These are phyloP conservation scores for Cheumatopsyche charites DNA, from an alignment of 1,140 invertebrate genomes.

Conservation along the genomic window DNA sequence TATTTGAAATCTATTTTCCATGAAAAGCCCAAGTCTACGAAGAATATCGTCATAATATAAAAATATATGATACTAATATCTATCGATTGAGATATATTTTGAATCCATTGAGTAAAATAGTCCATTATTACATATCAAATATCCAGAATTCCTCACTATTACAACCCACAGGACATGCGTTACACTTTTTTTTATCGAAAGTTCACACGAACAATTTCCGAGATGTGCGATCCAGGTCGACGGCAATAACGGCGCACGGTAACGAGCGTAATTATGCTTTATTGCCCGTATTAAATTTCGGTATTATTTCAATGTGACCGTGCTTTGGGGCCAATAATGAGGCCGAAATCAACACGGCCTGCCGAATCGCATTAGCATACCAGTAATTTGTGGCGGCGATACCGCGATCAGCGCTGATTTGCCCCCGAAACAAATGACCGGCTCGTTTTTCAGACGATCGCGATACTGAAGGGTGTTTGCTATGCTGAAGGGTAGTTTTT, in stretches of 20 bases:
- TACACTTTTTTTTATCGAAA: too few species aligned
- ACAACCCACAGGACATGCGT: too few species aligned
- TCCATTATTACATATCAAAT: too few species aligned
- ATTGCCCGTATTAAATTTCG: constrained; percentile 43
- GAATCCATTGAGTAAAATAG: too few species aligned
- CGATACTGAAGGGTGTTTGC: background rate
- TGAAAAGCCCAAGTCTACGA: too few species aligned
- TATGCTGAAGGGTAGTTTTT: background rate
- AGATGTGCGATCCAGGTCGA: background rate
- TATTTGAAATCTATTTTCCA: too few species aligned
- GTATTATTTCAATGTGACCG: constrained; percentile 37
- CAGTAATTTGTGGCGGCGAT: constrained; percentile 22
- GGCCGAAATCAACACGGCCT: constrained; percentile 30
- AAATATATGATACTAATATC: too few species aligned
- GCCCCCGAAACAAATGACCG: constrained; percentile 22
- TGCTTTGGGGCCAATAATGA: constrained; percentile 18
- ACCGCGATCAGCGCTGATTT: constrained; percentile 22
- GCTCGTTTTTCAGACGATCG: constrained; percentile 19
- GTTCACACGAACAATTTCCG: too few species aligned
- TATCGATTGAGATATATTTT: too few species aligned
- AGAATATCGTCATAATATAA: too few species aligned
- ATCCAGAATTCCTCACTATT: too few species aligned
- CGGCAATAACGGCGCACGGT: constrained; percentile 32
- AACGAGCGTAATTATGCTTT: constrained; percentile 44
- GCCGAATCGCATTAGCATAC: constrained; percentile 38